These are phyloP conservation scores for Campoplex nolae DNA, from an alignment of 2,888 invertebrate genomes.

Conservation along the genomic window DNA sequence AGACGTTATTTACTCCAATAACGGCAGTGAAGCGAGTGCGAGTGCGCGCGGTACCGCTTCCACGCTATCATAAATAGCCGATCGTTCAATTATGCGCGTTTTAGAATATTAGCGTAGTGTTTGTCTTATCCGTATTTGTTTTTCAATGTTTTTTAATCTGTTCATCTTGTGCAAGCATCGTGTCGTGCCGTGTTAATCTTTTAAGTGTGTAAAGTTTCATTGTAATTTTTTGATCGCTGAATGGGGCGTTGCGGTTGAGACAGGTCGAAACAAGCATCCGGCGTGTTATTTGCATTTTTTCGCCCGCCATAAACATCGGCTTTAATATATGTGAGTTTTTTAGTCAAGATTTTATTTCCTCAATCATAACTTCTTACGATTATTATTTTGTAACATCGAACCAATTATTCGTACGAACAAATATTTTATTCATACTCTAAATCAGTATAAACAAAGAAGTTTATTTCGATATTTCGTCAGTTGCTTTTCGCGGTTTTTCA, in stretches of 20 bases:
- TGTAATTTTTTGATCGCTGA: conserved; percentile 8
- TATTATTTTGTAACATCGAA: neutral
- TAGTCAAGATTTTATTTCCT: neutral
- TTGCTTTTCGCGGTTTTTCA: neutral
- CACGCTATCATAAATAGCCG: conserved; percentile 12
- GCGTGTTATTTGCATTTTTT: conserved; percentile 52
- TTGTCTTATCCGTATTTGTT: conserved; percentile 17
- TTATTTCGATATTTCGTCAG: neutral
- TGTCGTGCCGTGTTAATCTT: conserved; percentile 5
- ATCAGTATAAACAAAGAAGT: neutral
- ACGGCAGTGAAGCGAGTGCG: conserved; percentile 36
- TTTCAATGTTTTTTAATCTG: neutral
- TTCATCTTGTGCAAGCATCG: neutral
- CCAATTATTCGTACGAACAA: neutral
- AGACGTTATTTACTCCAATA: conserved; percentile 58
- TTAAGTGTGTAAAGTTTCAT: neutral
- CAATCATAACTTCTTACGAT: neutral
- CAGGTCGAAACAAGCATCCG: conserved; percentile 57
- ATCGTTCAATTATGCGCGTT: conserved; percentile 39
- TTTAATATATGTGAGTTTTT: conserved; percentile 50
- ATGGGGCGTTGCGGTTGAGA: conserved; percentile 53
- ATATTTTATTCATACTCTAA: neutral
- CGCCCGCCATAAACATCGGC: conserved; percentile 56
- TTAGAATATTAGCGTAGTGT: conserved; percentile 34
- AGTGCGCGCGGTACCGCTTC: conserved; percentile 3